These are phyloP conservation scores for Mormoops blainvillei DNA, from an alignment of 2,113 vertebrate species.

Conservation along the genomic window DNA sequence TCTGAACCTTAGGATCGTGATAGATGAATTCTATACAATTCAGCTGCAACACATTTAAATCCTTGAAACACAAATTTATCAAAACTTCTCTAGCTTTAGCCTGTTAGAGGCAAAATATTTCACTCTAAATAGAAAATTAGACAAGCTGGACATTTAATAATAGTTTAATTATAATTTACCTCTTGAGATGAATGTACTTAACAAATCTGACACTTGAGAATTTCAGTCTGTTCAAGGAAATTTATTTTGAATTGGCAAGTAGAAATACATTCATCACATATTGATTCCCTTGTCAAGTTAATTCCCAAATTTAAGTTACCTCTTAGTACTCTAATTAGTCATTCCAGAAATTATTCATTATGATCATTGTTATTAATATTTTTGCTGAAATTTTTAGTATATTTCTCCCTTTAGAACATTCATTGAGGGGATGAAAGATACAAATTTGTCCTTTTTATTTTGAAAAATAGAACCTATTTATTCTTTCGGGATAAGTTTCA, in stretches of 20 bases:
- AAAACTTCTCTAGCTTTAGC: background rate
- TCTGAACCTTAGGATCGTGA: background rate
- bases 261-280: slow-evolving; percentile 51
- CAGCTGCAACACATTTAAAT: background rate
- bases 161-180: slow-evolving; percentile 51
- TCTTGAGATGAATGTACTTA: slow-evolving; percentile 49
- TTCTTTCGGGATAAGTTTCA: slow-evolving; percentile 3
- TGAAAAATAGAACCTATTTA: background rate
- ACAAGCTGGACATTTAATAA: slow-evolving; percentile 31
- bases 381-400: slow-evolving; percentile 1
- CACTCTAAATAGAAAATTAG: slow-evolving; percentile 31
- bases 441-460: background rate
- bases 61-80: slow-evolving; percentile 1
- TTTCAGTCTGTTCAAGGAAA: slow-evolving; percentile 38
- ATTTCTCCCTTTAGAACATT: slow-evolving; percentile 6
- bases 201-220: slow-evolving; percentile 34
- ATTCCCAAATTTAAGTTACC: slow-evolving; percentile 29
- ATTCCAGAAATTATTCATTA: slow-evolving; percentile 35
- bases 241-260: slow-evolving; percentile 53
- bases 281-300: slow-evolving; percentile 52
- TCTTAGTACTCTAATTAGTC: slow-evolving; percentile 51
- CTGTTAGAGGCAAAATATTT: slow-evolving; percentile 28
- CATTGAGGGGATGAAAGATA: background rate
- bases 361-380: background rate
- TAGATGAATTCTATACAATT: slow-evolving; percentile 9